These are phyloP conservation scores for Corydoras maculifer DNA, from an alignment of 2,113 vertebrate genomes.

Conservation along the genomic window DNA sequence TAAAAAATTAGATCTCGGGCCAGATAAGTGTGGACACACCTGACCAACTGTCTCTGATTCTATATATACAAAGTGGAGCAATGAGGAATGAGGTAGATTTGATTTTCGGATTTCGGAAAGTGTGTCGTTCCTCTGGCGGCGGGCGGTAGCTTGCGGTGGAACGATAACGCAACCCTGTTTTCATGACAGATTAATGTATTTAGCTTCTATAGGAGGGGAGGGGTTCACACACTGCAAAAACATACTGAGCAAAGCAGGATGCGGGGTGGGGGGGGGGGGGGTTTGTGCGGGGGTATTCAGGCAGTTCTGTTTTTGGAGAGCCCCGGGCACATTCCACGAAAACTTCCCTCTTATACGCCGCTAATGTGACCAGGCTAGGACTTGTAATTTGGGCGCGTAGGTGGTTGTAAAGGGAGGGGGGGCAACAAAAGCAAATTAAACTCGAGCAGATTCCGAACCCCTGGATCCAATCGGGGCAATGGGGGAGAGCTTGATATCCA, in stretches of 20 bases:
- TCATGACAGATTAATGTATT: no score
- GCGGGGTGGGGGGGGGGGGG: constrained; percentile 5
- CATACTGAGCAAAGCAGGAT: not conserved
- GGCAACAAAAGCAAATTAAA: not conserved
- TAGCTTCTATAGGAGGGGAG: no score
- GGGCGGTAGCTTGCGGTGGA: no score
- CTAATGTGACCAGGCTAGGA: constrained; percentile 54
- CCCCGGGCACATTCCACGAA: constrained; percentile 64
- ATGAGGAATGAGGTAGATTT: no score
- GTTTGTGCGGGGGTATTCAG: constrained; percentile 8
- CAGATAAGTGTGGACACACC: no score
- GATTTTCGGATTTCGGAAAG: no score
- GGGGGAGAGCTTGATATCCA: no score
- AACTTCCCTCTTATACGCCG: constrained; percentile 52
- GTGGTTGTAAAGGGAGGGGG: not conserved
- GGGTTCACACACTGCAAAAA: constrained; percentile 11
- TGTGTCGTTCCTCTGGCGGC: no score
- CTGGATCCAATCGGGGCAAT: not conserved
- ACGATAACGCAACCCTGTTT: no score
- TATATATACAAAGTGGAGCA: no score
- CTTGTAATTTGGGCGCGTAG: constrained; percentile 45
- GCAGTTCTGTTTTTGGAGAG: constrained; percentile 48
- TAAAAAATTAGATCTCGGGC: no score
- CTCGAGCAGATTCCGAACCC: constrained; percentile 4
- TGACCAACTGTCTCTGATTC: no score